Conservation (phyloP, 1,140 invertebrate genomes). For the Acromyrmex charruanus region DNA sequence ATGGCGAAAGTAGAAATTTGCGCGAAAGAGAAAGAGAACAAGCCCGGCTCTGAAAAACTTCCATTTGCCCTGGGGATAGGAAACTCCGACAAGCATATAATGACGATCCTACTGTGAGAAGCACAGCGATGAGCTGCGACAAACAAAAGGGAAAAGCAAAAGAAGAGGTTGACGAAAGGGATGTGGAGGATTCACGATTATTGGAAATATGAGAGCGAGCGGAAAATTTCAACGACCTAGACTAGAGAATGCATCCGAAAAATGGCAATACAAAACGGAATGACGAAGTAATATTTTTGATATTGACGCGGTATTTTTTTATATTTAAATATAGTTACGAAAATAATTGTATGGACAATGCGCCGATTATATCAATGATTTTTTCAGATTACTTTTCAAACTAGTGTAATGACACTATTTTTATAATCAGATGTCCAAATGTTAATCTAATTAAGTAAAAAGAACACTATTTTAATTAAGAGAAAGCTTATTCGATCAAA, state of each 20-base stretch:
- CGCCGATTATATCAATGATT: no score
- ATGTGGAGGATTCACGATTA: not conserved
- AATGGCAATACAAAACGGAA: not conserved
- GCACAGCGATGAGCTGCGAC: constrained; percentile 28
- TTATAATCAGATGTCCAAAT: no score
- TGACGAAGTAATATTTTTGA: not conserved
- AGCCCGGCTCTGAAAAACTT: constrained; percentile 56
- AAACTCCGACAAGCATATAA: constrained; percentile 45
- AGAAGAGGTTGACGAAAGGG: constrained; percentile 35
- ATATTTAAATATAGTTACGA: not conserved
- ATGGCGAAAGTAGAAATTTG: constrained; percentile 55
- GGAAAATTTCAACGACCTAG: constrained; percentile 23
- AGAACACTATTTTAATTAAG: no score
- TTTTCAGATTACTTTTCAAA: no score
- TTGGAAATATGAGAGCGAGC: not conserved
- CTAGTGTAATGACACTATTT: no score
- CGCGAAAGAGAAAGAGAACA: constrained; percentile 37
- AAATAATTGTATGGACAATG: no score
- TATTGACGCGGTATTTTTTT: not conserved
- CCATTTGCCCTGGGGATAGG: constrained; percentile 52
- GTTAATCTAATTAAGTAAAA: no score
- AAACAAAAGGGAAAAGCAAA: constrained; percentile 38
- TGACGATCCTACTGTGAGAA: constrained; percentile 20
- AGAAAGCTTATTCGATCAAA: no score
- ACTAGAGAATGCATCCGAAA: not conserved